phyloP scores from a whole-genome alignment of 2,113 vertebrate genomes.

The Solenodon paradoxus region DNA sequence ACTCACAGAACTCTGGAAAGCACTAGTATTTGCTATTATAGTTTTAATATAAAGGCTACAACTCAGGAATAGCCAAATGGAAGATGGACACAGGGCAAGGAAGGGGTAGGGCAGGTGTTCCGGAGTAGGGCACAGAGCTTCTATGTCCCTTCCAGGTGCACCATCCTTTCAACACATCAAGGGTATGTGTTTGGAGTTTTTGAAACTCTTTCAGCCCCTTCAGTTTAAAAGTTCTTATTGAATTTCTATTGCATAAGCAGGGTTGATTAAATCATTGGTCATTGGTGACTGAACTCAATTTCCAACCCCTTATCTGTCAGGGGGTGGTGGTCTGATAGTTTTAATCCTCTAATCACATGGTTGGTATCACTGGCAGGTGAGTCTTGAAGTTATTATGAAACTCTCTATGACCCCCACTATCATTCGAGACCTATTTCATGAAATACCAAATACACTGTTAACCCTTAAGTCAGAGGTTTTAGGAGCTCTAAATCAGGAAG shows the following conservation, averaged over 20 bases:
- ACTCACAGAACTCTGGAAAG: neutral
- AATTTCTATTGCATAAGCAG: neutral
- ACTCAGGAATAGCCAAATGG: neutral
- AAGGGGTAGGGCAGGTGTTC: too few relatives aligned
- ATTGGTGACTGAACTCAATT: neutral
- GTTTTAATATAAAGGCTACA: neutral
- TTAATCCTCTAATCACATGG: neutral
- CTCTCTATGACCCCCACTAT: too few relatives aligned
- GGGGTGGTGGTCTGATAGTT: neutral
- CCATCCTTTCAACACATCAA: neutral
- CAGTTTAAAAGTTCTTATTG: neutral
- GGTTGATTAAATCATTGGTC: neutral
- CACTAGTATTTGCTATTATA: neutral
- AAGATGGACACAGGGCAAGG: neutral
- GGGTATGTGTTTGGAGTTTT: too few relatives aligned
- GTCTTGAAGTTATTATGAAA: too few relatives aligned
- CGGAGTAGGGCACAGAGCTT: rapidly evolving
- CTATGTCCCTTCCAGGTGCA: rapidly evolving
- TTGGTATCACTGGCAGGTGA: neutral
- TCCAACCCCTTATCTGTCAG: neutral
- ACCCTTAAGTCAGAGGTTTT: neutral
- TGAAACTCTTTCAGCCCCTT: neutral
- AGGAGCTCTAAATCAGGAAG: neutral
- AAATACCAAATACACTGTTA: neutral
- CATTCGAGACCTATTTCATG: too few relatives aligned